phyloP scores from a whole-genome alignment of 2,888 invertebrate genomes.

The Anthrax anthrax region DNA sequence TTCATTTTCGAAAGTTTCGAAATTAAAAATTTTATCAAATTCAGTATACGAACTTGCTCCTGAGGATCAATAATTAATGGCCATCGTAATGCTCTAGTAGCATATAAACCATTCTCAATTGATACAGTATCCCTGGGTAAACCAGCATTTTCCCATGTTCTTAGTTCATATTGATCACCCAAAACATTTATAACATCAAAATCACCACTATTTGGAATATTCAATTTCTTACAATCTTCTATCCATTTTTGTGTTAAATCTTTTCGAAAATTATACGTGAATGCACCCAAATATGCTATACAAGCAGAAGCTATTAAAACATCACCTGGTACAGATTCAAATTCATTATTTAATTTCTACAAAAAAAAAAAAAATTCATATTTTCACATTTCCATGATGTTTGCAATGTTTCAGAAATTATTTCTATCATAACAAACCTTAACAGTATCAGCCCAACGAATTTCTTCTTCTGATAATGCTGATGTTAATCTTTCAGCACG shows the following conservation, averaged over 20 bases:
- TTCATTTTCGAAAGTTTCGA: neutral
- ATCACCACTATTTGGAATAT: slow-evolving; percentile 55
- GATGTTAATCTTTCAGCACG: slow-evolving; percentile 74
- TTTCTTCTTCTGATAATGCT: slow-evolving; percentile 74
- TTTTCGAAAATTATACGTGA: slow-evolving; percentile 57
- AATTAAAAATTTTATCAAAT: neutral
- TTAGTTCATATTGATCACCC: slow-evolving; percentile 74
- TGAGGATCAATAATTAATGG: slow-evolving; percentile 92
- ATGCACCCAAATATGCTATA: slow-evolving; percentile 85
- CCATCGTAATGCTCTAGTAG: slow-evolving; percentile 68
- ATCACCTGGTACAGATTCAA: slow-evolving; percentile 69
- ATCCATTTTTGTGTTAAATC: slow-evolving; percentile 58
- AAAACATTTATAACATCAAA: slow-evolving; percentile 55
- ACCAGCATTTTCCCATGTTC: slow-evolving; percentile 80
- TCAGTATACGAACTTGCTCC: slow-evolving; percentile 50
- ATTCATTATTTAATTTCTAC: slow-evolving; percentile 47
- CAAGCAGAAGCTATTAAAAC: slow-evolving; percentile 74
- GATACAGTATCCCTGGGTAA: slow-evolving; percentile 77
- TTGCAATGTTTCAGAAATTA: neutral
- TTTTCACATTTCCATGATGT: neutral
- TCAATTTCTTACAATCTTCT: slow-evolving; percentile 43
- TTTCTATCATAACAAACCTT: too few relatives aligned
- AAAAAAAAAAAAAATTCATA: slow-evolving; percentile 2
- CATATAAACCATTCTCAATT: slow-evolving; percentile 84
- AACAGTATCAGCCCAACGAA: slow-evolving; percentile 67